These are phyloP conservation scores for Ptilorrhoa leucosticta DNA, from an alignment of 2,113 vertebrate species.

Conservation along the genomic window DNA sequence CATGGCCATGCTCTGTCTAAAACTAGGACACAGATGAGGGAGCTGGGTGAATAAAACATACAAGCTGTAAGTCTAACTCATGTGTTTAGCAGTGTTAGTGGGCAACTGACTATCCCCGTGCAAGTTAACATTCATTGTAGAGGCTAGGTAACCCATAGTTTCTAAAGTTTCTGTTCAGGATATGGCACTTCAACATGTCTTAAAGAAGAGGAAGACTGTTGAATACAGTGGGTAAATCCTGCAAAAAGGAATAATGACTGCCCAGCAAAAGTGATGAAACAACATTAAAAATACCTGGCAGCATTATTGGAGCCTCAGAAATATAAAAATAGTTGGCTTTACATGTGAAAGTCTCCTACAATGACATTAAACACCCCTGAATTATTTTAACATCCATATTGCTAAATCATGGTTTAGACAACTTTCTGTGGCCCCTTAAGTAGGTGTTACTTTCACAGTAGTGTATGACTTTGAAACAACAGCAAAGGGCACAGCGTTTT, in stretches of 20 bases:
- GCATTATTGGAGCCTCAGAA: neutral
- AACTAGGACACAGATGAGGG: neutral
- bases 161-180: neutral
- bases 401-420: neutral
- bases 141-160: neutral
- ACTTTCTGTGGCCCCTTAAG: neutral
- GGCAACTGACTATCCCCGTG: neutral
- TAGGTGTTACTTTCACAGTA: neutral
- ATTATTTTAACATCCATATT: neutral
- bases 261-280: neutral
- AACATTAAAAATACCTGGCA: neutral
- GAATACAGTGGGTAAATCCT: neutral
- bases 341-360: neutral
- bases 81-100: fast-evolving
- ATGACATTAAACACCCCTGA: neutral
- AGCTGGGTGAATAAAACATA: neutral
- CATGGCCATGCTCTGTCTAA: neutral
- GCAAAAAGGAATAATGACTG: neutral
- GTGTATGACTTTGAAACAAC: neutral
- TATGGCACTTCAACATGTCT: neutral
- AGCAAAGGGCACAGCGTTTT: neutral
- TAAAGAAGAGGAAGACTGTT: neutral
- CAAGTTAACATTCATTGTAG: neutral
- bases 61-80: neutral
- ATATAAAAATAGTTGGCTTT: neutral